Conservation (phyloP, 2,888 invertebrate species). For the Phaedon cochleariae region DNA sequence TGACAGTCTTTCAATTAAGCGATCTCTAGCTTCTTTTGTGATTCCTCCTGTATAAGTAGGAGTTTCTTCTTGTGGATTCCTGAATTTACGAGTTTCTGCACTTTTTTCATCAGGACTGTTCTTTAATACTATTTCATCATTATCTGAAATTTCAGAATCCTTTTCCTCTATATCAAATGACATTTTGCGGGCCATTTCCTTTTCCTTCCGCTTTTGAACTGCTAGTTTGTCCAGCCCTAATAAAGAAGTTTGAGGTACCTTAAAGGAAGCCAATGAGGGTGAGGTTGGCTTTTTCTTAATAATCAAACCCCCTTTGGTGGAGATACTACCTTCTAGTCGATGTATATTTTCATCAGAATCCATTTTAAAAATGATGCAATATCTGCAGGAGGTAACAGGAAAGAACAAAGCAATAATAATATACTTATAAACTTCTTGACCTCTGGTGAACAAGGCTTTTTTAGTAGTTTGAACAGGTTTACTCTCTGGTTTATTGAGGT, state of each 20-base stretch:
- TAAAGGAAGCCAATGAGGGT: constrained; percentile 76
- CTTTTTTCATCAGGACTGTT: constrained; percentile 49
- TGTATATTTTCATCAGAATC: constrained; percentile 68
- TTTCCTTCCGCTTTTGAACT: constrained; percentile 73
- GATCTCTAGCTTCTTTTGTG: constrained; percentile 78
- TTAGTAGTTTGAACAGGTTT: too few species aligned
- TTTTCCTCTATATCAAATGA: constrained; percentile 68
- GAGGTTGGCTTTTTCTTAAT: constrained; percentile 70
- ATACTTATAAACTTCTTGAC: too few species aligned
- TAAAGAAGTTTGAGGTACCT: constrained; percentile 79
- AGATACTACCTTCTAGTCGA: constrained; percentile 74
- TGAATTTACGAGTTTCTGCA: constrained; percentile 71
- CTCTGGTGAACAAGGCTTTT: too few species aligned
- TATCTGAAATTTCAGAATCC: constrained; percentile 59
- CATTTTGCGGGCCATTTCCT: constrained; percentile 70
- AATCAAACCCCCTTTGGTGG: constrained; percentile 74
- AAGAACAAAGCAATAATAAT: too few species aligned
- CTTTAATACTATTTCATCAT: constrained; percentile 44
- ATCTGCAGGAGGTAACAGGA: too few species aligned
- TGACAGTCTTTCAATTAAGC: constrained; percentile 72
- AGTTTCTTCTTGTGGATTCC: constrained; percentile 85
- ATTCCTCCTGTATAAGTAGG: constrained; percentile 95
- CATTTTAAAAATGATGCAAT: constrained; percentile 22
- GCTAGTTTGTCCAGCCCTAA: constrained; percentile 88
- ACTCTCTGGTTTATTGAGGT: too few species aligned